Base-by-base conservation (phyloP, 2,113 vertebrate genomes). In the Cyphomyrus discorhynchus region DNA sequence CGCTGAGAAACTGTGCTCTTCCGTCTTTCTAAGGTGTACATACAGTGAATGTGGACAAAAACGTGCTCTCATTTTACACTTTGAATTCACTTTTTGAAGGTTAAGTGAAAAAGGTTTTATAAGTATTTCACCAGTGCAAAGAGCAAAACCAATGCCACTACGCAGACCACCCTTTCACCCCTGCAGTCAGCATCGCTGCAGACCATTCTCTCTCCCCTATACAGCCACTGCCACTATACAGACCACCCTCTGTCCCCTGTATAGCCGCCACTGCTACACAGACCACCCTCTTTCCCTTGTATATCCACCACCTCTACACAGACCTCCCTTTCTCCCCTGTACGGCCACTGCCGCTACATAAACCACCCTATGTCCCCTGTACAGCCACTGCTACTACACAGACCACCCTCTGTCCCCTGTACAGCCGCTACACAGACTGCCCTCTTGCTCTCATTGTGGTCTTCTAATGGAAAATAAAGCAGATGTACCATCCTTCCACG, bases 401-500 rank as follows among this genome's bases (percentile, higher is more conserved):
- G 24, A 52, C 50, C 50, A 17, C 50, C 13, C 13, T 52, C 8
- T 3, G 8, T 17, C 13, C 2, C 50, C 49, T 52, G 17, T 15
- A 52, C 50, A 52, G 53, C 53, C 19, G 17, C 0, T 53, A 17
- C 50, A 56, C 58, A 66, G n/a, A 66, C 58, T 10, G 1, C 58
- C 24, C n/a, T 11, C 62, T 66, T n/a, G 62, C 27, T 80, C 45
- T 88, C 39, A 74, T 49, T 46, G 15, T 84, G 31, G 77, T 82
- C n/a, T 52, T 83, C 27, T 58, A 89, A 11, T 56, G 77, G 39
- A 62, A 58, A 89, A 89, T 84, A 62, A 89, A 89, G 27, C 17
- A 46, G 39, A 45, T 84, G 46, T 35, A 80, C n/a, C 50, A 19
- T 27, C 17, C 39, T 17, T 77, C 27, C 27, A 31, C 10, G 21